These are phyloP conservation scores for Habrosyne pyritoides DNA, from an alignment of 2,888 invertebrate genomes.

Conservation along the genomic window DNA sequence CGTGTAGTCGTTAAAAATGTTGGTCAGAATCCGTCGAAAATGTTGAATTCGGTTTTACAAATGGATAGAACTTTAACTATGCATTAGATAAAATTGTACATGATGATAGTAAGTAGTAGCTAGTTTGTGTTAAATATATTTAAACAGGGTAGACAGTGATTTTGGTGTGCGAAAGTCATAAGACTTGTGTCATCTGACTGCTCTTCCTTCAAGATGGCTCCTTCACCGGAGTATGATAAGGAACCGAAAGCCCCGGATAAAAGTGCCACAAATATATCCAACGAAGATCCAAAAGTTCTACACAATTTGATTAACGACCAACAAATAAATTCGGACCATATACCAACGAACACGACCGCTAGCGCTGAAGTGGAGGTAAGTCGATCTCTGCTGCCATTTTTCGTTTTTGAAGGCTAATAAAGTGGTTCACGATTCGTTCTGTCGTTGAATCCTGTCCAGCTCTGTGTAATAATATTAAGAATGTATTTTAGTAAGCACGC, in stretches of 20 bases:
- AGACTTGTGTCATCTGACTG: constrained; percentile 84
- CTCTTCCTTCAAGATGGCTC: constrained; percentile 88
- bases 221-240: constrained; percentile 90
- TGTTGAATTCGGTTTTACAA: constrained; percentile 71
- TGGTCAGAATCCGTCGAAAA: constrained; percentile 76
- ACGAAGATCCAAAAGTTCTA: constrained; percentile 78
- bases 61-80: constrained; percentile 69
- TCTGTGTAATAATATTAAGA: background rate
- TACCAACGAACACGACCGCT: constrained; percentile 57
- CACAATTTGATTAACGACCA: constrained; percentile 70
- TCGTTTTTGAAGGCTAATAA: constrained; percentile 39
- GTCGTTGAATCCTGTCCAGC: constrained; percentile 26
- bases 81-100: constrained; percentile 59
- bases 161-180: constrained; percentile 78
- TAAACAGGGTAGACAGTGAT: constrained; percentile 63
- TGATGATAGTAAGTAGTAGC: constrained; percentile 69
- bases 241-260: constrained; percentile 90
- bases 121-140: constrained; percentile 59
- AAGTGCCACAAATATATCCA: constrained; percentile 69
- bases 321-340: constrained; percentile 68
- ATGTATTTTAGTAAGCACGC: background rate
- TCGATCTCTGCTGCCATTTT: constrained; percentile 64
- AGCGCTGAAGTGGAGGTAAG: constrained; percentile 76
- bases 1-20: constrained; percentile 71
- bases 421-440: constrained; percentile 25